Base-by-base conservation (phyloP, 2,113 vertebrate species). In the Pelecanus crispus region DNA sequence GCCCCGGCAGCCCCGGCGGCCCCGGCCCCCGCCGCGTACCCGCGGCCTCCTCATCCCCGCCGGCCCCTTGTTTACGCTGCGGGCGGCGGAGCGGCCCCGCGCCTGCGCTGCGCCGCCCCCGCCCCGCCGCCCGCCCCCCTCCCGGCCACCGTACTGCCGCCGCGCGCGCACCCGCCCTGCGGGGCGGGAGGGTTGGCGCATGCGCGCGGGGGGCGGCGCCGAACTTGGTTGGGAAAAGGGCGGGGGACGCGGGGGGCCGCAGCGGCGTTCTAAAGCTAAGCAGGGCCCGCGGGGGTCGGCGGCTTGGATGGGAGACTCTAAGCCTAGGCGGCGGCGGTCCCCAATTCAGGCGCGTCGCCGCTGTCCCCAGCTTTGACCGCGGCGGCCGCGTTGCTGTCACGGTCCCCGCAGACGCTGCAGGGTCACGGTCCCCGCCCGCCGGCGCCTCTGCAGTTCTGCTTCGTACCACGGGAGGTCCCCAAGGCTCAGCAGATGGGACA, bases 61-160 rank as follows among this genome's bases (percentile, higher is more conserved):
- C 94, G 80, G 93, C 87, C 95, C 97, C 98, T 98, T 98, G 98
- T 98, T 98, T 98, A 98, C 97, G 96, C 97, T 95, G 94, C 79
- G 67, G 96, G 96, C 96, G 97, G 71, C 84, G 93, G 82, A 62
- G 82, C 65, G 72, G 11, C 36, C 55, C 42, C 29, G 81, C 97
- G 97, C 94, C 67, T 97, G 98, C 97, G 97, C 95, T 38, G 40
- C 21, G 56, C 91, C 94, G 52, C 96, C 94, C 50, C 50, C n/a
- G 52, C 65, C 14, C 38, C 6, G 5, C 8, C 17, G 36, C 18
- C 49, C 65, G 67, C 21, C 26, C 8, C 4, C 15, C 18, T 55
- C 38, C 50, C 84, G 91, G 84, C 78, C 89, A 32, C 93, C 86
- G 92, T 86, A 80, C 49, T 4, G 17, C 7, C 11, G 1, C 21